phyloP scores from a whole-genome alignment of 2,888 invertebrate genomes.

The Laspeyria flexula region DNA sequence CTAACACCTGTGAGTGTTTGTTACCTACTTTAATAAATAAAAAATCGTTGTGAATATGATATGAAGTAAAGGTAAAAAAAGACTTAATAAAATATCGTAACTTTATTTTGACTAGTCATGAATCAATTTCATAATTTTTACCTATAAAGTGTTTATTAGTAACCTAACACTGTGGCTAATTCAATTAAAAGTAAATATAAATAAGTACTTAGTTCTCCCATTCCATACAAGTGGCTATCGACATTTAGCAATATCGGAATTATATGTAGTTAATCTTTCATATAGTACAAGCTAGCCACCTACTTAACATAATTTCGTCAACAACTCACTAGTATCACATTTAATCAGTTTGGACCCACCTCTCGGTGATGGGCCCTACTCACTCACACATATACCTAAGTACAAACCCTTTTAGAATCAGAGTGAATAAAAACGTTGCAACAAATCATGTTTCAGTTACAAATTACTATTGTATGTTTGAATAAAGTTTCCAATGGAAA shows the following conservation, averaged over 20 bases:
- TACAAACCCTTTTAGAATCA: slow-evolving; percentile 18
- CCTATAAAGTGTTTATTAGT: slow-evolving; percentile 29
- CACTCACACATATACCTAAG: slow-evolving; percentile 21
- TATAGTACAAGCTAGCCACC: slow-evolving; percentile 11
- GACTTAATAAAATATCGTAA: slow-evolving; percentile 37
- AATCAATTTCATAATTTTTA: slow-evolving; percentile 61
- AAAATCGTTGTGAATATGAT: too few relatives aligned
- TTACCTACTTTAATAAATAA: too few relatives aligned
- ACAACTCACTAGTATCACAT: slow-evolving; percentile 39
- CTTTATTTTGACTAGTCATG: slow-evolving; percentile 76
- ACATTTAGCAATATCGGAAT: neutral
- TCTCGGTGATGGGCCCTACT: slow-evolving; percentile 3
- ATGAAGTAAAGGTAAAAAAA: slow-evolving; percentile 9
- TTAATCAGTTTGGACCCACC: slow-evolving; percentile 23
- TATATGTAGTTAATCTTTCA: neutral
- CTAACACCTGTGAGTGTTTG: too few relatives aligned
- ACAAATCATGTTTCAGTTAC: too few relatives aligned
- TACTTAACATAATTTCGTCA: slow-evolving; percentile 30
- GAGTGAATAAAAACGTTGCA: neutral
- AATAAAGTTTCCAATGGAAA: too few relatives aligned
- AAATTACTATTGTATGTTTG: too few relatives aligned
- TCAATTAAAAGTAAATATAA: slow-evolving; percentile 36
- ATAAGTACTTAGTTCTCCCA: slow-evolving; percentile 33
- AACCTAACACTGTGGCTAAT: slow-evolving; percentile 27
- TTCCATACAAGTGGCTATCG: slow-evolving; percentile 6